A percentile compares a stretch with the other conserved stretches of the same genome.
These are phyloP conservation scores for Halisarca cf. caerulea DNA, from an alignment of 37 sponge, comb jelly and placozoan species.

Conservation along the genomic window DNA sequence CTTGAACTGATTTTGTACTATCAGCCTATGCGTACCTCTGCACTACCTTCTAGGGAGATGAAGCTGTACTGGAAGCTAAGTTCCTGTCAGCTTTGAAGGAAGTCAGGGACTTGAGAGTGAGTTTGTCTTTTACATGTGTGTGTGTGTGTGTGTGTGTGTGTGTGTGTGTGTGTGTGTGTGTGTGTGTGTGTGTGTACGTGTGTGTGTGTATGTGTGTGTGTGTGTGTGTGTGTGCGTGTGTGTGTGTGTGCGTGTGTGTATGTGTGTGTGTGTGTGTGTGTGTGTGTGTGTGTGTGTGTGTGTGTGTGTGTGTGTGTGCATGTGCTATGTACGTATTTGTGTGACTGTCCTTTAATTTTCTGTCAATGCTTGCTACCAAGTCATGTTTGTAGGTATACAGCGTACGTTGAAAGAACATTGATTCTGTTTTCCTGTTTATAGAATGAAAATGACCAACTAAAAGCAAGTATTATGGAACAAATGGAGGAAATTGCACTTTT, in stretches of 20 bases:
- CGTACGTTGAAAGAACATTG: too few relatives aligned
- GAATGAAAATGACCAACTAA: constrained; percentile 44
- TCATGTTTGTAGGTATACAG: too few relatives aligned
- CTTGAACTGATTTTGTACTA: too few relatives aligned
- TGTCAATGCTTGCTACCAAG: too few relatives aligned
- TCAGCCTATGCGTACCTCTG: background rate
- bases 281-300: too few relatives aligned
- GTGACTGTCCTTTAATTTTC: too few relatives aligned
- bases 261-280: too few relatives aligned
- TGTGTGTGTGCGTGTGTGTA: background rate
- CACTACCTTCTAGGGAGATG: constrained; percentile 54
- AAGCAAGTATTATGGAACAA: constrained; percentile 53
- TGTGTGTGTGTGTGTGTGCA: too few relatives aligned
- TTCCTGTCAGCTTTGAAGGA: constrained; percentile 54
- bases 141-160: constrained; percentile 36
- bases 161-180: constrained; percentile 36
- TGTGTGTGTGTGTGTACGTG: background rate
- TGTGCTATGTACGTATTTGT: too few relatives aligned
- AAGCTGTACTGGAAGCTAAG: constrained; percentile 60
- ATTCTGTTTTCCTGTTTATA: constrained; percentile 40
- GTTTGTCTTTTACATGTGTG: constrained; percentile 21
- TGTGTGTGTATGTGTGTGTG: background rate
- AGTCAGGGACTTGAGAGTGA: constrained; percentile 49
- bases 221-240: background rate
- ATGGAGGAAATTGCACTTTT: constrained; percentile 53